Base-by-base conservation (phyloP, 2,797 vertebrate genomes). In the Sus cebifrons region DNA sequence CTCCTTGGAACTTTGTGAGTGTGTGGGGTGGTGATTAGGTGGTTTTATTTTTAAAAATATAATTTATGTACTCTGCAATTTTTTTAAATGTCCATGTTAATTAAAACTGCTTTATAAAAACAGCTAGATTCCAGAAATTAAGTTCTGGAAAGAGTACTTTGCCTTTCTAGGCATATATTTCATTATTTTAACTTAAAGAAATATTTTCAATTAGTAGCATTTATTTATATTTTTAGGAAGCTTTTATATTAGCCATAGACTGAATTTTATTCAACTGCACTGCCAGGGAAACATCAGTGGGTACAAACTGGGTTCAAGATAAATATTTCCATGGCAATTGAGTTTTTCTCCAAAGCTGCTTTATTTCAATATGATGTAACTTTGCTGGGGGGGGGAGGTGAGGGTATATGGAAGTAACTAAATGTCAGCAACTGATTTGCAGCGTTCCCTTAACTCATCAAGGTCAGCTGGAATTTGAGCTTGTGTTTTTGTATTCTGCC, bases 1-100 rank as follows among this genome's bases (percentile, higher is more conserved):
- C 40, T 44, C 25, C 21, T 84, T 56, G 70, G 65, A 94, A 94
- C 93, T 98, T 95, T 78, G 14, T n/a, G 67, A 21, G 23, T 71
- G 49, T 62, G 15, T 52, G 36, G 18, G 20, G 36, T 58, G 58
- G n/a, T 89, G 71, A 91, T 84, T 94, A 16, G 25, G 20, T 74
- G 49, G 29, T 74, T 97, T 87, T 86, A 36, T 89, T 95, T 90
- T 95, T 94, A 32, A 74, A 96, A 89, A 86, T 88, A 11, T 36
- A 73, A 49, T 64, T 36, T 87, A 77, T 18, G 71, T 77, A 85
- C 20, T 68, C 40, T 78, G 49, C 32, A 58, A 8, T 86, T 86
- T 86, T 21, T 21, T 56, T 0, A 70, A 68, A 74, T 52, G 65
- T 20, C 62, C 44, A 21, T 60, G 36, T 85, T 93, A 81, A 92